Evolutionary conservation across 2,888 invertebrate species (phyloP), one percentile per base, ranked within the genome.

Genomic region (Trichacis sp.): DNA sequence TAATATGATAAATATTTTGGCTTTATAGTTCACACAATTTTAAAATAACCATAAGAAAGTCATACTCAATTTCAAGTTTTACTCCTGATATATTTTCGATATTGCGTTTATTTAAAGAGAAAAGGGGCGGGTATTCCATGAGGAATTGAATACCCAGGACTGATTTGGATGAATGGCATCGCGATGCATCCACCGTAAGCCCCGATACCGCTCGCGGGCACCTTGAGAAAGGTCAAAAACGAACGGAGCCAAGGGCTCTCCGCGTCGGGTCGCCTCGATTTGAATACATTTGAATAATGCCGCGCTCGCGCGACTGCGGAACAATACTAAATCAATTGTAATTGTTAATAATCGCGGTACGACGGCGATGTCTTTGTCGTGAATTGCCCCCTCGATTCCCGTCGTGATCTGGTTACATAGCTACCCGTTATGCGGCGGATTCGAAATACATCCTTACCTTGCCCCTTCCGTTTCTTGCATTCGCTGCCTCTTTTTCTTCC

Each of bases 341-440:
- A 78, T 77, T 78, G 77, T 79, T 80, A 78, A 78, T 78, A 80
- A 80, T 77, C 77, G 76, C 75, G 73, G 75, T 72, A 74, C 71
- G 64, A 68, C 61, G 55, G 11, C 43, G 43, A 43, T 15, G 19
- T 43, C 19, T 43, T 63, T 49, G 59, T 18, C 64, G 51, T 51
- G 57, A 43, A 49, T 36, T 19, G 30, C 40, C 33, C 49, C 42
- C 50, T 55, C 47, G 50, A 33, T 50, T 19, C 56, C 55, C 43
- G 68, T 77, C 77, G 76, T 76, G 76, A 78, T 78, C 78, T 74
- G 76, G 75, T 76, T 77, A 74, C 77, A 77, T 76, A 72, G 75
- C 76, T 78, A 74, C 75, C 78, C 77, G 79, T 78, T 79, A 78
- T 74, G 73, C 73, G 70, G 75, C 70, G 73, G 73, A 74, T 74